Evolutionary conservation across 2,113 vertebrate genomes (phyloP).

Genomic region (Stigmatopora nigra): DNA sequence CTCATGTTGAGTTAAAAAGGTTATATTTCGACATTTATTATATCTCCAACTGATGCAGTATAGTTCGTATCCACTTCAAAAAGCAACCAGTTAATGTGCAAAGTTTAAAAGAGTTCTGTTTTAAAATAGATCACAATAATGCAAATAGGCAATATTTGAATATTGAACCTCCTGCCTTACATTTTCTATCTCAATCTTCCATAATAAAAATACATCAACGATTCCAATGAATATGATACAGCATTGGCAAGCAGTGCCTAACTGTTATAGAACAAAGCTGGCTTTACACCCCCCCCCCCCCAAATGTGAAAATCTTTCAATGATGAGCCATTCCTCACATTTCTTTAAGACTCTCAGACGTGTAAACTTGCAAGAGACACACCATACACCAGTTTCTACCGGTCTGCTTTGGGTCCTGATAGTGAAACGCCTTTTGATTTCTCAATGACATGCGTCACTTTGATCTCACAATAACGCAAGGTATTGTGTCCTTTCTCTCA

Average conservation of each 20-base stretch:
- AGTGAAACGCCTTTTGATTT: conserved; percentile 33
- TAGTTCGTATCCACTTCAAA: too few relatives aligned
- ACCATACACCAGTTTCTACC: conserved; percentile 8
- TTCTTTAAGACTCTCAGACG: conserved; percentile 9
- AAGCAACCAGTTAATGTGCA: too few relatives aligned
- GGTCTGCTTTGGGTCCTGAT: conserved; percentile 15
- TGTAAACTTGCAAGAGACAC: conserved; percentile 23
- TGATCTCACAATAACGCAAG: conserved; percentile 56
- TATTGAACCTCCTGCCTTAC: background rate
- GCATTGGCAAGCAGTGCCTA: too few relatives aligned
- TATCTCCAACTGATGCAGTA: too few relatives aligned
- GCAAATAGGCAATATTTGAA: background rate
- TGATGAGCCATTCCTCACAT: conserved; percentile 6
- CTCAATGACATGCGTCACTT: conserved; percentile 43
- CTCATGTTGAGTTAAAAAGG: too few relatives aligned
- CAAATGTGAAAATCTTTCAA: background rate
- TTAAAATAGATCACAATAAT: background rate
- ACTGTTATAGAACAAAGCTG: too few relatives aligned
- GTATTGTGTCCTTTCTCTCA: conserved; percentile 29
- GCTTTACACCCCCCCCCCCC: too few relatives aligned
- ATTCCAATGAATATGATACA: too few relatives aligned
- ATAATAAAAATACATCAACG: too few relatives aligned
- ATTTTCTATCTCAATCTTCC: background rate
- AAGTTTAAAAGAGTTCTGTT: too few relatives aligned
- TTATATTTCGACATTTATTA: too few relatives aligned